Evolutionary conservation across 2,888 invertebrate genomes (phyloP).

Genomic region (Minunthozetes semirufus): DNA sequence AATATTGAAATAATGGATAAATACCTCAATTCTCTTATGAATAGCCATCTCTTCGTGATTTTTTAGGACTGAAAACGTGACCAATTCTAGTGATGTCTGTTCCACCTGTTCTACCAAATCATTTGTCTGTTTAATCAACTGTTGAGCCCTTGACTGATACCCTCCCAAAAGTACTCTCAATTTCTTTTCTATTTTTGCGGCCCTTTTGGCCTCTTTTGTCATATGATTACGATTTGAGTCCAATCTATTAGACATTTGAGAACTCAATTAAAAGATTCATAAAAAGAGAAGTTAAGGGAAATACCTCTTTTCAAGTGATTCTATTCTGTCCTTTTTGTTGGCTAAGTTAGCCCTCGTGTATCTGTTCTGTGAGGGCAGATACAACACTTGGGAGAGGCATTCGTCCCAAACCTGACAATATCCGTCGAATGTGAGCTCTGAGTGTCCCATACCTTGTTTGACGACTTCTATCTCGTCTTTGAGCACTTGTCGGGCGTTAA

Average conservation of each 20-base stretch:
- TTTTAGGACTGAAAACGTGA: conserved; percentile 81
- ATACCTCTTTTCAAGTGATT: conserved; percentile 28
- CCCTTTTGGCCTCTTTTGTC: conserved; percentile 91
- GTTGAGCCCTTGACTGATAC: conserved; percentile 75
- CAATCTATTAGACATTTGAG: conserved; percentile 52
- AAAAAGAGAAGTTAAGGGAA: background rate
- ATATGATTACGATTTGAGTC: conserved; percentile 87
- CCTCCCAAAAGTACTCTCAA: conserved; percentile 89
- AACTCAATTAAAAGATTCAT: background rate
- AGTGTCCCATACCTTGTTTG: conserved; percentile 88
- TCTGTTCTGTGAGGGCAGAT: conserved; percentile 79
- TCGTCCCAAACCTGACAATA: conserved; percentile 97
- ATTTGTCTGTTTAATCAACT: conserved; percentile 75
- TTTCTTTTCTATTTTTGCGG: conserved; percentile 96
- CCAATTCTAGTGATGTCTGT: conserved; percentile 75
- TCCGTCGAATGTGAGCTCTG: conserved; percentile 81
- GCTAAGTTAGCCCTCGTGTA: conserved; percentile 91
- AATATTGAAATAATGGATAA: conserved; percentile 34
- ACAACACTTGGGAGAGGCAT: conserved; percentile 78
- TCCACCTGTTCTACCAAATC: conserved; percentile 84
- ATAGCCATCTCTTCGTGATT: conserved; percentile 84
- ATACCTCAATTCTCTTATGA: conserved; percentile 77
- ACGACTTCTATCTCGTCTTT: conserved; percentile 80
- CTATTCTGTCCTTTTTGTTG: conserved; percentile 84
- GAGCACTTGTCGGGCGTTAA: conserved; percentile 59